These are phyloP conservation scores for Helogale parvula DNA, from an alignment of 2,113 vertebrate species.

Conservation along the genomic window DNA sequence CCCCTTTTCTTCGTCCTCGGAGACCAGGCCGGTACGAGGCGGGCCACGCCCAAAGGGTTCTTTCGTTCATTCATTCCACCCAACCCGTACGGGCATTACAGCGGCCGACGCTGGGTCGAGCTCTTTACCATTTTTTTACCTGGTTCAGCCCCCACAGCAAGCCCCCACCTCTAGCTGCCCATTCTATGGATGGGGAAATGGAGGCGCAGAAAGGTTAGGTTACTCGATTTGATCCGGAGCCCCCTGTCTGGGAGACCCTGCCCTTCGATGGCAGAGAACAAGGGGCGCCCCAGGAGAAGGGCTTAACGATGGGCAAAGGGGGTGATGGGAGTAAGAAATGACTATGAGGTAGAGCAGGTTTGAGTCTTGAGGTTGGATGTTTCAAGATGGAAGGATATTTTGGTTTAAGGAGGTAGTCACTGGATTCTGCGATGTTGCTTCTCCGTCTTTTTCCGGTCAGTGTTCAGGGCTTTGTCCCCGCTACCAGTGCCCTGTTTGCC, in stretches of 20 bases:
- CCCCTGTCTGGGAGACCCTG: background rate
- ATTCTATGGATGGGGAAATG: background rate
- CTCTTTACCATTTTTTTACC: background rate
- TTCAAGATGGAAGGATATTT: background rate
- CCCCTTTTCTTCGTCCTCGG: background rate
- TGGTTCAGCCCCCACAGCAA: background rate
- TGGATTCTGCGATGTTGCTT: background rate
- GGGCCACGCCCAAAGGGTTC: background rate
- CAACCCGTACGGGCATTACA: background rate
- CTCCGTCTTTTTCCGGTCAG: background rate
- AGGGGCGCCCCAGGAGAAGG: background rate
- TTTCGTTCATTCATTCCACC: constrained; percentile 38
- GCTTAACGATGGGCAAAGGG: background rate
- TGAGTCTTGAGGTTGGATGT: background rate
- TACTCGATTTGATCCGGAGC: background rate
- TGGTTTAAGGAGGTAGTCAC: background rate
- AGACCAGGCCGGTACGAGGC: background rate
- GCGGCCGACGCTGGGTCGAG: background rate
- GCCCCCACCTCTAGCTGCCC: background rate
- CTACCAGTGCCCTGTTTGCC: background rate
- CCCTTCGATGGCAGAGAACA: background rate
- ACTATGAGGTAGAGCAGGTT: background rate
- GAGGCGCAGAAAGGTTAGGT: background rate
- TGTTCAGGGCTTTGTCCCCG: background rate
- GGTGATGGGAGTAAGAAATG: background rate